These are phyloP conservation scores for Drosophila prostipennis DNA, from an alignment of 2,888 invertebrate genomes.

Conservation along the genomic window DNA sequence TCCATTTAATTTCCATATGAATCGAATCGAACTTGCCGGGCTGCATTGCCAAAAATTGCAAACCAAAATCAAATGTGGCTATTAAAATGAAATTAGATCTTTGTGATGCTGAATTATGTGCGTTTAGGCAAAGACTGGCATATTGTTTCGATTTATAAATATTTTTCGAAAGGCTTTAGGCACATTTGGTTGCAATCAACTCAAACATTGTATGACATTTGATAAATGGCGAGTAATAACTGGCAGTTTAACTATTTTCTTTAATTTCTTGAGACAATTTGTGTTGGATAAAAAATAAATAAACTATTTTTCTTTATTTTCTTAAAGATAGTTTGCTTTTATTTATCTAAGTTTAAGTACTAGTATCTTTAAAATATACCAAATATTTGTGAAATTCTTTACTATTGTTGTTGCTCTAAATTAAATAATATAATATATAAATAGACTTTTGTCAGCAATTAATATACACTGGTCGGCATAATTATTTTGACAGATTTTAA, in stretches of 20 bases:
- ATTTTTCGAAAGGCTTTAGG: background rate
- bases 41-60: conserved; percentile 1
- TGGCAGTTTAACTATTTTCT: background rate
- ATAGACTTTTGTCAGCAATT: no score
- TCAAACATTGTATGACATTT: background rate
- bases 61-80: conserved; percentile 9
- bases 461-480: no score
- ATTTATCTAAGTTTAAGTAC: no score
- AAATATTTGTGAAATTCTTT: no score
- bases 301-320: no score
- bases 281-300: background rate
- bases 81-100: conserved; percentile 4
- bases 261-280: background rate
- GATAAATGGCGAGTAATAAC: background rate
- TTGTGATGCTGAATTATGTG: background rate
- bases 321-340: no score
- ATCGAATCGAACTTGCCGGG: background rate
- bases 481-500: no score
- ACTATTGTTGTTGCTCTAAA: no score
- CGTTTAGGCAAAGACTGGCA: background rate
- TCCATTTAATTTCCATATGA: conserved; percentile 11
- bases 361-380: no score
- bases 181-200: background rate
- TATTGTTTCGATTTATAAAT: conserved; percentile 1
- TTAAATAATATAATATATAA: no score